These are phyloP conservation scores for Alloscopus bannaensis DNA, from an alignment of 2,888 invertebrate genomes.

Conservation along the genomic window DNA sequence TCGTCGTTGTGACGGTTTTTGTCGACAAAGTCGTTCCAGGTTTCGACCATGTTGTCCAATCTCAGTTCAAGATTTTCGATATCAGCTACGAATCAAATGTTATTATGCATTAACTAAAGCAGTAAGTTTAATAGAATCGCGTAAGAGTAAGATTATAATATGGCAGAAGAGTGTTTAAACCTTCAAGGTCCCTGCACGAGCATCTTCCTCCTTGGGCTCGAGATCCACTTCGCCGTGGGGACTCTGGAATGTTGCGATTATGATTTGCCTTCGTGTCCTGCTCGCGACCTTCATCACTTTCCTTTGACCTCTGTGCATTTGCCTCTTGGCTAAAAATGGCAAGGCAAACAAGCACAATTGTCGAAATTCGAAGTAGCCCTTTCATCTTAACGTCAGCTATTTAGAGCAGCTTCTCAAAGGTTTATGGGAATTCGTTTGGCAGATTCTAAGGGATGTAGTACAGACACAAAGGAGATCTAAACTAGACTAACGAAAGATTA, in stretches of 20 bases:
- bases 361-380: slow-evolving; percentile 7
- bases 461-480: too few relatives aligned
- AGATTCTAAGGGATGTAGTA: too few relatives aligned
- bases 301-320: neutral
- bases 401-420: too few relatives aligned
- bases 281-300: neutral
- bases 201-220: slow-evolving; percentile 3
- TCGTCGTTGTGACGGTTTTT: slow-evolving; percentile 24
- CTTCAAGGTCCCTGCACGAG: slow-evolving; percentile 9
- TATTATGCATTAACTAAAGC: too few relatives aligned
- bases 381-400: neutral
- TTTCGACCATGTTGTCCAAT: slow-evolving; percentile 41
- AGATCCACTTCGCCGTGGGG: neutral
- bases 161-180: too few relatives aligned
- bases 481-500: too few relatives aligned
- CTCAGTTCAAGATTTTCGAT: too few relatives aligned
- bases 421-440: too few relatives aligned
- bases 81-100: too few relatives aligned
- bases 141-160: too few relatives aligned
- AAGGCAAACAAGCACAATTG: neutral
- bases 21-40: slow-evolving; percentile 52
- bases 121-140: too few relatives aligned
- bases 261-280: too few relatives aligned
- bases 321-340: neutral
- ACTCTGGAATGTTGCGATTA: neutral